These are phyloP conservation scores for Ophion costatus DNA, from an alignment of 2,888 invertebrate species.

Conservation along the genomic window DNA sequence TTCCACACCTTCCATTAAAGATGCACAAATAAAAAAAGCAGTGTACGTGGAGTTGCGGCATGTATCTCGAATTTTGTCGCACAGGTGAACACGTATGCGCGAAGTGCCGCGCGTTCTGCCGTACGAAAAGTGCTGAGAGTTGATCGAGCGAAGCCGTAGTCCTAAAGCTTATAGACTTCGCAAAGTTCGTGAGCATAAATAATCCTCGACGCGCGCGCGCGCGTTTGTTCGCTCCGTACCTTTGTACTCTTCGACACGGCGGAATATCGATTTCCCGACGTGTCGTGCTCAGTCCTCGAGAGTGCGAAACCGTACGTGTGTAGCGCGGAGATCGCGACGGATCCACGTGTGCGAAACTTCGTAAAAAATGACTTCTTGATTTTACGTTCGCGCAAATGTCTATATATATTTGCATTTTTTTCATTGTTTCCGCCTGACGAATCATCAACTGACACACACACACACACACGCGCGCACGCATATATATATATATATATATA, in stretches of 20 bases:
- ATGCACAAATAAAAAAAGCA: not conserved
- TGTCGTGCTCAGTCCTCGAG: constrained; percentile 42
- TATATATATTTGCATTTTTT: constrained; percentile 16
- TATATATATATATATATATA: no score
- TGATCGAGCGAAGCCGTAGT: constrained; percentile 50
- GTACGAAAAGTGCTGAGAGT: constrained; percentile 39
- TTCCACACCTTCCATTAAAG: constrained; percentile 6
- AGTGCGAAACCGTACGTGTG: constrained; percentile 53
- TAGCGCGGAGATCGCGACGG: constrained; percentile 29
- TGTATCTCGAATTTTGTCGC: constrained; percentile 2
- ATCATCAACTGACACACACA: not conserved
- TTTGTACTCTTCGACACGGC: constrained; percentile 21
- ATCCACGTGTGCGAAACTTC: constrained; percentile 42
- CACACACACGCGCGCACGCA: no score
- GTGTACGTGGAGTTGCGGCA: not conserved
- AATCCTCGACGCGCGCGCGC: constrained; percentile 21
- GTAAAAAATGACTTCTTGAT: constrained; percentile 5
- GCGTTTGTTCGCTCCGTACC: constrained; percentile 36
- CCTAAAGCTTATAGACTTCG: constrained; percentile 42
- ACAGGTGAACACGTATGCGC: constrained; percentile 11
- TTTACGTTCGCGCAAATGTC: not conserved
- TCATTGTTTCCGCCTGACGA: not conserved
- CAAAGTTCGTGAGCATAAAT: constrained; percentile 52
- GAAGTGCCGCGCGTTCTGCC: constrained; percentile 5
- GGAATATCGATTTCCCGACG: constrained; percentile 42